Evolutionary conservation across 2,888 invertebrate genomes (phyloP), one percentile per base, ranked within the genome.

Genomic region (Drosophila quasianomalipes): DNA sequence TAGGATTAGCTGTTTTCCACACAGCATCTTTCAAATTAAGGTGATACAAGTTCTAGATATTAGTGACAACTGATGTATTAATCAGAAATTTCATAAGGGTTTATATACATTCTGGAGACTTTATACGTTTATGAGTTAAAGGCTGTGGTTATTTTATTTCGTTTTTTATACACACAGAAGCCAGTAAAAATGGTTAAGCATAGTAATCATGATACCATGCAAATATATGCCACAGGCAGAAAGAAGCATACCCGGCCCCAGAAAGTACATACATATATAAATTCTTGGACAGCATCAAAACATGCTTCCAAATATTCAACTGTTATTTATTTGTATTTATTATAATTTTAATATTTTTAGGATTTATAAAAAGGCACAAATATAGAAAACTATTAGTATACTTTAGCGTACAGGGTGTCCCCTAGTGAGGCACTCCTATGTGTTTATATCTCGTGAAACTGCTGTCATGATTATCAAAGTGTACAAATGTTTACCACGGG

Each of bases 71-170:
- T 77, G 60, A 54, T 39, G 58, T 33, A 26, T 26, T 52, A 49
- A 64, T 64, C 9, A 22, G 31, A 10, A 22, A 3, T 14, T 41
- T 19, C 22, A 14, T 39, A 49, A 35, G 62, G 54, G 55, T 61
- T 59, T 77, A 63, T 77, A 77, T 69, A 69, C 47, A 33, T 54
- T 52, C 22, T n/a, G 51, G 14, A 19, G 26, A 14, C 26, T 26
- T 37, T 26, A 52, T 9, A 26, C 4, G 16, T 67, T 68, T 62
- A 58, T 61, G 6, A 16, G 31, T 53, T 53, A 31, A 59, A 35
- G 33, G 33, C 22, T 41, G 12, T 41, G 31, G 1, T 30, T n/a
- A 31, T 68, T 63, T 31, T 63, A 26, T 26, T 39, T 41, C 6
- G 16, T 19, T 39, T 31, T 31, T 26, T 39, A 19, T 19, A 28